phyloP scores from a whole-genome alignment of 2,888 invertebrate species.

The Trisateles emortualis region DNA sequence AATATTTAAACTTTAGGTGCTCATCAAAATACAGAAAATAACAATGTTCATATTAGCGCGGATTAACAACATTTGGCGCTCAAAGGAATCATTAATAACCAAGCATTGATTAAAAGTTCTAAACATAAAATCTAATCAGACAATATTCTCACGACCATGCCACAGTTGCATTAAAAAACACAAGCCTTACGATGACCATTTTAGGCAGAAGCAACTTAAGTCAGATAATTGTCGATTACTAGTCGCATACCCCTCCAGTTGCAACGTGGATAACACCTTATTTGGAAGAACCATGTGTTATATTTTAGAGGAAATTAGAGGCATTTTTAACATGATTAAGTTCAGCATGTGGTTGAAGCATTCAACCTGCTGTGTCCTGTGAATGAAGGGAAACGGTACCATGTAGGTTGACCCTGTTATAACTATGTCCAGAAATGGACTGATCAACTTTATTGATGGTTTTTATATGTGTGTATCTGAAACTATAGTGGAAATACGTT shows the following conservation, averaged over 20 bases:
- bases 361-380: not conserved
- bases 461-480: too few species aligned
- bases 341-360: not conserved
- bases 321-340: conserved; percentile 19
- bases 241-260: not conserved
- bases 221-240: conserved; percentile 50
- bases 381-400: conserved; percentile 1
- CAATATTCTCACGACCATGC: conserved; percentile 57
- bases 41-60: not conserved
- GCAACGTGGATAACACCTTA: conserved; percentile 9
- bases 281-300: conserved; percentile 13
- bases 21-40: not conserved
- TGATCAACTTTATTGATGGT: too few species aligned
- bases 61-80: conserved; percentile 15
- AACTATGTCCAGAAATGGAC: not conserved
- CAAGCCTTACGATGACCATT: conserved; percentile 59
- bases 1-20: too few species aligned
- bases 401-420: not conserved
- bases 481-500: too few species aligned
- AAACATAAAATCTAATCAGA: conserved; percentile 22
- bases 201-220: conserved; percentile 60
- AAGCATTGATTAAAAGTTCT: conserved; percentile 22
- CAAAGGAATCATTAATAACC: conserved; percentile 5
- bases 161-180: conserved; percentile 29
- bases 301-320: conserved; percentile 22